A percentile compares a stretch with the other conserved stretches of the same genome.
Evolutionary conservation across 2,888 invertebrate species (phyloP).

Genomic region (Nasonia oneida): DNA sequence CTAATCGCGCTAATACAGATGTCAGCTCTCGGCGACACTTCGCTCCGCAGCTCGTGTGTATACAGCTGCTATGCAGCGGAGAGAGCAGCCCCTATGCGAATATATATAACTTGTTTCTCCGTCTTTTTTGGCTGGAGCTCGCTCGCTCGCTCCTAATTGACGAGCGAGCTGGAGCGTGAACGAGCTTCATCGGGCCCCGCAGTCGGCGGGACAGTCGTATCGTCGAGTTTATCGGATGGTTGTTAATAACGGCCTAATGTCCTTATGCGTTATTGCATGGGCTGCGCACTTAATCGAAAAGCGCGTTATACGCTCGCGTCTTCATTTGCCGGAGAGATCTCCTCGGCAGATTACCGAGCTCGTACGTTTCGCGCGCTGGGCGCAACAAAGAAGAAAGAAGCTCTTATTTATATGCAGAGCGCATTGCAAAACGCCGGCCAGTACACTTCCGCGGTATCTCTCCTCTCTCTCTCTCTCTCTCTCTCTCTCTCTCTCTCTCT

Average conservation of each 20-base stretch:
- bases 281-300: neutral
- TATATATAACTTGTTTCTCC: slow-evolving; percentile 33
- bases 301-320: neutral
- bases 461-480: too few species aligned
- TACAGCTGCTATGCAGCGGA: neutral
- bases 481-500: too few species aligned
- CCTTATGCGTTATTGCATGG: neutral
- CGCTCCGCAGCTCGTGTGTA: neutral
- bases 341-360: neutral
- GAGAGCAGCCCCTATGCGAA: neutral
- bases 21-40: slow-evolving; percentile 69
- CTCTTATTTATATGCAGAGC: slow-evolving; percentile 43
- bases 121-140: neutral
- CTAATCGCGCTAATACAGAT: slow-evolving; percentile 78
- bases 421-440: neutral
- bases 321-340: slow-evolving; percentile 2
- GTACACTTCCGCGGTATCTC: neutral
- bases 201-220: neutral
- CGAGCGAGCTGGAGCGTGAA: slow-evolving; percentile 12
- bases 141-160: neutral
- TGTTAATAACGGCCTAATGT: slow-evolving; percentile 32
- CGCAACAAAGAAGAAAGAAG: neutral
- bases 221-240: slow-evolving; percentile 37
- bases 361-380: neutral
- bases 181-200: neutral